Evolutionary conservation across 2,888 invertebrate genomes (phyloP), one percentile per base, ranked within the genome.

Genomic region (Suillia variegata): DNA sequence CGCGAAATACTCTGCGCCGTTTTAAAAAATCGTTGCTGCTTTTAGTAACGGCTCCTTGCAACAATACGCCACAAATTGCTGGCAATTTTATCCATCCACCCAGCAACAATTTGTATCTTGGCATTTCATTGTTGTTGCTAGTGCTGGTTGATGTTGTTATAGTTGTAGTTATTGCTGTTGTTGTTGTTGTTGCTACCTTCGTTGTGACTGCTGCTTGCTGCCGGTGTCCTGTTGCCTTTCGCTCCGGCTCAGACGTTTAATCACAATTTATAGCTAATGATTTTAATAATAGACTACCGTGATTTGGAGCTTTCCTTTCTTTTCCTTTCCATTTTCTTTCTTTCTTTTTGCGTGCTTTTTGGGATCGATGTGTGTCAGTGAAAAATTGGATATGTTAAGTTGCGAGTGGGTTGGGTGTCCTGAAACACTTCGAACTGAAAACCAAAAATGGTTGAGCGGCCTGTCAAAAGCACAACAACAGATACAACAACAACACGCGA

Each of bases 11-110:
- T 3, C 17, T 33, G 45, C 52, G 59, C 45, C 49, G 55, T 21
- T 58, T 58, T 62, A 22, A 59, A 59, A 67, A 59, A 66, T 65
- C 56, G 31, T n/a, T n/a, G n/a, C 33, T 21, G 8, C 54, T 47
- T 56, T 62, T 63, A 56, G n/a, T 13, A 13, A 45, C 58, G 62
- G 54, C 62, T 63, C 56, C 58, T 60, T 38, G 21, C 47, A 59
- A 62, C 63, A 63, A 64, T 62, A 53, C 45, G 13, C 49, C 38
- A 13, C 58, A 60, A 60, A 60, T 60, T 57, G 54, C 50, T 45
- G 21, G 47, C 24, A 54, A 57, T 57, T 61, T 62, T 51, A 45
- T 42, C n/a, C n/a, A 38, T 24, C 21, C n/a, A 49, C 47, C 51
- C 34, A 24, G 42, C 48, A 49, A n/a, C 34, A 17, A 61, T 50